Base-by-base conservation (phyloP, 2,113 vertebrate genomes). In the Blennius ocellaris region DNA sequence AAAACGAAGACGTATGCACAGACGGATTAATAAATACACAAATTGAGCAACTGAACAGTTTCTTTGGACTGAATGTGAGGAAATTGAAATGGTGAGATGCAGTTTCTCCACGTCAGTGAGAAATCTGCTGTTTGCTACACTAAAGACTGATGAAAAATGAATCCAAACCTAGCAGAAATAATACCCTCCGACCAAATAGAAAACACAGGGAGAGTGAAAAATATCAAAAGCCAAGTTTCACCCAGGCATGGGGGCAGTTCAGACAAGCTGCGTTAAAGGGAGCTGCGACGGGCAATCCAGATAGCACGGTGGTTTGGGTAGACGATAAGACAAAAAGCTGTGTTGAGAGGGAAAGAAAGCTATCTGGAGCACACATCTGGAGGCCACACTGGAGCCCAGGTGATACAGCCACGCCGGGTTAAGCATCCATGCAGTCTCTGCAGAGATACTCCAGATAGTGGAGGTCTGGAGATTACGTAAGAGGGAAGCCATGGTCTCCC, bases 321-420 rank as follows among this genome's bases (percentile, higher is more conserved):
- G 80, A 87, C 53, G 6, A 93, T 92, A 92, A 92, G 81, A 82
- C 71, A 72, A 82, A 72, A 82, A 77, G 85, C 83, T 67, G 89
- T 80, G 93, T 91, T 94, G 92, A 94, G 87, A 93, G 93, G 65
- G 81, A 87, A 87, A 94, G 86, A 93, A 93, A 92, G 68, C 76
- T 75, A 93, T 94, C 92, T 91, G 49, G 7, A 77, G 80, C 71
- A 59, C 77, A 78, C 70, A 91, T 93, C 92, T 90, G 65, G 55
- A 82, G 90, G 87, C 90, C 92, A 93, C 92, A 91, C 84, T 76
- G 90, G 91, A 92, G 89, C 88, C 83, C 73, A 66, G 89, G 80
- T 78, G 88, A 92, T 88, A 89, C 77, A 78, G 77, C 51, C 75
- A n/a, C 67, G 78, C 87, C 75, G 84, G 87, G 59, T 83, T 73